Evolutionary conservation across 64 coral and sea anemone genomes (phyloP), one percentile per base, ranked within the genome.

Genomic region (Orbicella faveolata): DNA sequence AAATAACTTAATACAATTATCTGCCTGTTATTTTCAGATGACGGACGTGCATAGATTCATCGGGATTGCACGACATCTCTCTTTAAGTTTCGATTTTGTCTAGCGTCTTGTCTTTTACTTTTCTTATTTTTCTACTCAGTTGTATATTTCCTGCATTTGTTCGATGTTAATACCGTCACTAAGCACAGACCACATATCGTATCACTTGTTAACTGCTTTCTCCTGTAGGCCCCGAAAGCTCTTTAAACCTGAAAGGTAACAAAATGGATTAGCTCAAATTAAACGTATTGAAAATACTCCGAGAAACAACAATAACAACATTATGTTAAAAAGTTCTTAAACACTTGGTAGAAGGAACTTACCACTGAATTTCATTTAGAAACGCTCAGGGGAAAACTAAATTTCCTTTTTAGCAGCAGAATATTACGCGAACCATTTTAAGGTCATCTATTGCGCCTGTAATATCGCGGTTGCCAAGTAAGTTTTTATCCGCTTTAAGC

Each of bases 381-480:
- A 16, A 59, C 15, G 67, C 11, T 70, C 67, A 68, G 1, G 7
- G 23, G 19, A 20, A 26, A 25, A 26, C 30, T 34, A 6, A 34
- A 80, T 21, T 52, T 53, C 33, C 13, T 62, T 30, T 61, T 23
- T 34, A 3, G 35, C 30, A 14, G 30, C 34, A 79, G 21, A 16
- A 33, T 62, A 36, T 15, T 37, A 36, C 23, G 34, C 66, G 82
- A 51, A 20, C 16, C 65, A 52, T 72, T 78, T 78, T 19, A 20
- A 17, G 75, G 17, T n/a, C 36, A 52, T 51, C 23, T 44, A n/a
- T 44, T 4, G 52, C 2, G 10, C 52, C 37, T 70, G 82, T 73
- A 52, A 85, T 61, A 85, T 3, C 48, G 16, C 51, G 63, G 82
- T 85, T 85, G 82, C 82, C 82, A 85, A 72, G 82, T 21, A 73